phyloP scores from a whole-genome alignment of 1,140 invertebrate species.

The Diachasmimorpha longicaudata region DNA sequence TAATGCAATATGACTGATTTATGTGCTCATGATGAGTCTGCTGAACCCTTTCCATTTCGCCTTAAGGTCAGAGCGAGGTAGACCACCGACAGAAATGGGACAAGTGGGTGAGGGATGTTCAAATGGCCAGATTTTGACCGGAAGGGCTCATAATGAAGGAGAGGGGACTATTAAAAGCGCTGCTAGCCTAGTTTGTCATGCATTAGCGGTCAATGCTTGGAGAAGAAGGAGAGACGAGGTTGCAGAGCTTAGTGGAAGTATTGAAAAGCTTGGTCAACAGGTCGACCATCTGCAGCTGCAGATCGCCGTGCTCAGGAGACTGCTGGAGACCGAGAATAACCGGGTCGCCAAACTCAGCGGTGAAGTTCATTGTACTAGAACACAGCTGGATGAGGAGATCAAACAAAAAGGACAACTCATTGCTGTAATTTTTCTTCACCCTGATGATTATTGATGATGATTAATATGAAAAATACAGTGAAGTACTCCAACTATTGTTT shows the following conservation, averaged over 20 bases:
- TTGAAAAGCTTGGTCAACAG: conserved; percentile 56
- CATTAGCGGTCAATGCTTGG: conserved; percentile 65
- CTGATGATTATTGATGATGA: too few relatives aligned
- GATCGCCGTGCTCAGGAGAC: conserved; percentile 63
- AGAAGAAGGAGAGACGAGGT: conserved; percentile 62
- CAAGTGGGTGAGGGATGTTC: conserved; percentile 26
- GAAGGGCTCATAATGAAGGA: conserved; percentile 26
- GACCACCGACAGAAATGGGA: conserved; percentile 16
- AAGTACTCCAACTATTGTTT: neutral
- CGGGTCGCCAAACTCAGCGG: conserved; percentile 62
- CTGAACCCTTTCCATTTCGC: neutral
- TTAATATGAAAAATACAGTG: too few relatives aligned
- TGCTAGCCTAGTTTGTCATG: conserved; percentile 57
- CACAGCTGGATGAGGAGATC: conserved; percentile 46
- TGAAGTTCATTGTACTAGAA: conserved; percentile 63
- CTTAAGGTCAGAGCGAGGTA: conserved; percentile 37
- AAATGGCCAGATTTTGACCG: conserved; percentile 5
- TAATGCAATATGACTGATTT: neutral
- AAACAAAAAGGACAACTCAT: conserved; percentile 54
- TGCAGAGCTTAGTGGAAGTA: conserved; percentile 55
- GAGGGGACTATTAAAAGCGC: conserved; percentile 40
- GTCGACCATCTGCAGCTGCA: conserved; percentile 65
- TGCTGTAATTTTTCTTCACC: conserved; percentile 35
- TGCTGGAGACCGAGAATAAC: conserved; percentile 65
- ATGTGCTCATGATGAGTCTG: neutral